Evolutionary conservation across 2,113 vertebrate species (phyloP).

Genomic region (Aythya baeri): DNA sequence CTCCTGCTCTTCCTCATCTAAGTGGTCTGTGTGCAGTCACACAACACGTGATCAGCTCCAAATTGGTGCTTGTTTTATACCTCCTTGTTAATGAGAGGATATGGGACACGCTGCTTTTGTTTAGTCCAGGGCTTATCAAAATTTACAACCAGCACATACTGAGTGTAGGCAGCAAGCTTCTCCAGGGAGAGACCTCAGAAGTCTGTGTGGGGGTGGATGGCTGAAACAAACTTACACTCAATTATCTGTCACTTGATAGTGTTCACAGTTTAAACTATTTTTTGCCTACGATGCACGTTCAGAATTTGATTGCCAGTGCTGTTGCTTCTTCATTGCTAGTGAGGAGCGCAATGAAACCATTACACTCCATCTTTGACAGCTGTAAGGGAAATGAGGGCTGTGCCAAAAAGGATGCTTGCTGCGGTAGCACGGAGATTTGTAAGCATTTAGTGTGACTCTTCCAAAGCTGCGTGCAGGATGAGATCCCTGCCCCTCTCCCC

Average conservation of each 20-base stretch:
- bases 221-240: background rate
- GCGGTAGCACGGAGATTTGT: background rate
- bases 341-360: background rate
- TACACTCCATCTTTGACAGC: background rate
- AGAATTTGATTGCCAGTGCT: background rate
- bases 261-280: background rate
- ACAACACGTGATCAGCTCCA: background rate
- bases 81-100: background rate
- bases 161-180: background rate
- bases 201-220: background rate
- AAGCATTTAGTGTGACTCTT: background rate
- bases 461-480: background rate
- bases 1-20: background rate
- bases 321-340: background rate
- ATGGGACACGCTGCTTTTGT: background rate
- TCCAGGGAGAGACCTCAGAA: background rate
- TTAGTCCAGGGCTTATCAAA: background rate
- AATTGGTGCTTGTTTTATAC: background rate
- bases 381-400: background rate
- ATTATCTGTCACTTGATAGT: background rate
- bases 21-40: background rate
- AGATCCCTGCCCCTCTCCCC: background rate
- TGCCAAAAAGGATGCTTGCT: background rate
- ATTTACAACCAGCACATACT: background rate
- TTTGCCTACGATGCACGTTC: background rate